These are phyloP conservation scores for Martes martes DNA, from an alignment of 2,113 vertebrate genomes.

Conservation along the genomic window DNA sequence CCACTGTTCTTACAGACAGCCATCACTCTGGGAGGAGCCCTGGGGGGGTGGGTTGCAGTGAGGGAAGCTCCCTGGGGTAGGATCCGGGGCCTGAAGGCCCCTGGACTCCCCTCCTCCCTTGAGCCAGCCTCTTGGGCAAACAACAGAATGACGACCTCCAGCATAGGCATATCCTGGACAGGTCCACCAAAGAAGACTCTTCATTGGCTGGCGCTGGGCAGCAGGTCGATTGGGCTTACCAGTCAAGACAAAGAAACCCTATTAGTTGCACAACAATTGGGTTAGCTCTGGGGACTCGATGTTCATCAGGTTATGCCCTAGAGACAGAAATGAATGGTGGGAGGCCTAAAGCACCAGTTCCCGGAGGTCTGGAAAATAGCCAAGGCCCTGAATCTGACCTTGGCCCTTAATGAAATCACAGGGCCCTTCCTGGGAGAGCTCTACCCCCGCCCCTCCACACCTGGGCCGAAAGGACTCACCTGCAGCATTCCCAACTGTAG, in stretches of 20 bases:
- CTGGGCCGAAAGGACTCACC: constrained; percentile 81
- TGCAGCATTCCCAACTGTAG: constrained; percentile 95
- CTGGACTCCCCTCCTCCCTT: background rate
- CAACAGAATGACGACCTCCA: background rate
- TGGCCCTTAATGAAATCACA: background rate
- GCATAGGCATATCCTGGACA: background rate
- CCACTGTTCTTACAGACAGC: background rate
- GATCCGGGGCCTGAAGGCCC: background rate
- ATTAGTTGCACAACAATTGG: constrained; percentile 1
- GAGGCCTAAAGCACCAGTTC: background rate
- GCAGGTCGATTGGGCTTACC: constrained; percentile 26
- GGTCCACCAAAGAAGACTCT: constrained; percentile 25
- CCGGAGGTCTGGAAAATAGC: background rate
- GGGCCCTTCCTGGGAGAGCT: background rate
- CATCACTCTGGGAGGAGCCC: background rate
- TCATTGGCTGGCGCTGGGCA: background rate
- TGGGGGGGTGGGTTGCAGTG: background rate
- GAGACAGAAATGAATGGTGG: constrained; percentile 19
- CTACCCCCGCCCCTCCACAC: background rate
- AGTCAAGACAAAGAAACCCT: constrained; percentile 36
- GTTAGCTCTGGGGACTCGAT: constrained; percentile 32
- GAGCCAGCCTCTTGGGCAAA: background rate
- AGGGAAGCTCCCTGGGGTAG: background rate
- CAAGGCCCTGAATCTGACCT: background rate
- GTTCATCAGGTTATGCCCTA: constrained; percentile 43